These are phyloP conservation scores for Temnopleurus reevesii DNA, from an alignment of 53 echinoderm and acorn worm species.

Conservation along the genomic window DNA sequence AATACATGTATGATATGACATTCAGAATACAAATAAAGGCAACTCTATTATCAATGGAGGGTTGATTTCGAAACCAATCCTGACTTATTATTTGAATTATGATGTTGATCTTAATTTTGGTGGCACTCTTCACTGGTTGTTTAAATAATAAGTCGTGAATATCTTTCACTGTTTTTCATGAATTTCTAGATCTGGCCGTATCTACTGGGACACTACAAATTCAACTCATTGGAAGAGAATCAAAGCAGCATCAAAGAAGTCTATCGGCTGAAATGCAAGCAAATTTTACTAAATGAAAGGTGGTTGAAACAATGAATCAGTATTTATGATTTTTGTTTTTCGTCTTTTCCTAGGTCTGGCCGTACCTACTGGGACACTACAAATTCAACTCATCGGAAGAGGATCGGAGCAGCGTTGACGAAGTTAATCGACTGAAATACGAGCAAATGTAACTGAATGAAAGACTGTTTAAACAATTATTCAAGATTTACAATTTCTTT, in stretches of 20 bases:
- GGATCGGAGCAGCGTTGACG: conserved; percentile 71
- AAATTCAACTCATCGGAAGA: conserved; percentile 83
- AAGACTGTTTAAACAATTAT: conserved; percentile 98
- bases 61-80: no score
- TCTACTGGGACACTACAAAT: conserved; percentile 90
- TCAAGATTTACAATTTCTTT: no score
- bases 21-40: no score
- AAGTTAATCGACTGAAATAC: conserved; percentile 73
- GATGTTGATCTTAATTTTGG: no score
- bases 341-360: conserved; percentile 85
- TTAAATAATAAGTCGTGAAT: no score
- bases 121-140: no score
- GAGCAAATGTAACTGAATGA: conserved; percentile 98
- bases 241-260: conserved; percentile 68
- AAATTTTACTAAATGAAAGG: conserved; percentile 98
- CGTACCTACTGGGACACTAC: conserved; percentile 94
- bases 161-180: no score
- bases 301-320: conserved; percentile 95
- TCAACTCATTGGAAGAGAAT: conserved; percentile 81
- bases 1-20: no score
- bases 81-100: no score
- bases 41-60: no score
- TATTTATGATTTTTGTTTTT: no score
- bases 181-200: conserved; percentile 90
- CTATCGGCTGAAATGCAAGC: conserved; percentile 79